Evolutionary conservation across 2,888 invertebrate genomes (phyloP).

Genomic region (Drosophila kambysellisi): DNA sequence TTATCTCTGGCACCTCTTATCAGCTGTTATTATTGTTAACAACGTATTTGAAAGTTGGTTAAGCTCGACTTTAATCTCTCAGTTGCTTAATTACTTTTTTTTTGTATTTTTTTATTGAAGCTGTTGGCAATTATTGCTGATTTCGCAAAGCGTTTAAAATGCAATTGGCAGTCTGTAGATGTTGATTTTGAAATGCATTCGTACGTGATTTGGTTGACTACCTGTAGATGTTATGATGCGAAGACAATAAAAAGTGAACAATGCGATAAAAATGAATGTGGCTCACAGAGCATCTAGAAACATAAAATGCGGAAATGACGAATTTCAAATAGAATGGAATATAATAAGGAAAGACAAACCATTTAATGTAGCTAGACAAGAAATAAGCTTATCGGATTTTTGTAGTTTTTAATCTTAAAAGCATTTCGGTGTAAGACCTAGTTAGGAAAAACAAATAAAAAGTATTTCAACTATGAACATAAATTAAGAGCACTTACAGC

Average conservation of each 20-base stretch:
- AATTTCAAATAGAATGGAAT: slow-evolving; percentile 2
- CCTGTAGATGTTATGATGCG: slow-evolving; percentile 16
- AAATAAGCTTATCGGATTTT: slow-evolving; percentile 17
- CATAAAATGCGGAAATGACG: slow-evolving; percentile 12
- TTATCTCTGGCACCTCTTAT: background rate
- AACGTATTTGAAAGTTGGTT: background rate
- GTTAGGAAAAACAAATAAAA: background rate
- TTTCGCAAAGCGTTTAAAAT: slow-evolving; percentile 33
- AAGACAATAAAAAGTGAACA: slow-evolving; percentile 4
- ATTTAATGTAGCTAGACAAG: background rate
- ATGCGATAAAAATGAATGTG: background rate
- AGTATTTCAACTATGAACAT: background rate
- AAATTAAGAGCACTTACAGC: slow-evolving; percentile 3
- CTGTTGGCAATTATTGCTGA: slow-evolving; percentile 27
- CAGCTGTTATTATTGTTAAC: no score
- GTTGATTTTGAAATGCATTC: slow-evolving; percentile 9
- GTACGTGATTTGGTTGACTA: slow-evolving; percentile 1
- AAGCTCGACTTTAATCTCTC: background rate
- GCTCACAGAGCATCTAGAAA: background rate
- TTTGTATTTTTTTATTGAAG: slow-evolving; percentile 1
- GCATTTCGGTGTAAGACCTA: slow-evolving; percentile 11
- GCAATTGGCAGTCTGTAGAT: slow-evolving; percentile 15
- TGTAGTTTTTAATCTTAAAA: slow-evolving; percentile 25
- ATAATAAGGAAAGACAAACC: background rate
- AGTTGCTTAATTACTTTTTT: background rate